Percentiles rank a stretch among this genome's conserved stretches.
phyloP scores from a whole-genome alignment of 2,888 invertebrate species.

The Melieria omissa region DNA sequence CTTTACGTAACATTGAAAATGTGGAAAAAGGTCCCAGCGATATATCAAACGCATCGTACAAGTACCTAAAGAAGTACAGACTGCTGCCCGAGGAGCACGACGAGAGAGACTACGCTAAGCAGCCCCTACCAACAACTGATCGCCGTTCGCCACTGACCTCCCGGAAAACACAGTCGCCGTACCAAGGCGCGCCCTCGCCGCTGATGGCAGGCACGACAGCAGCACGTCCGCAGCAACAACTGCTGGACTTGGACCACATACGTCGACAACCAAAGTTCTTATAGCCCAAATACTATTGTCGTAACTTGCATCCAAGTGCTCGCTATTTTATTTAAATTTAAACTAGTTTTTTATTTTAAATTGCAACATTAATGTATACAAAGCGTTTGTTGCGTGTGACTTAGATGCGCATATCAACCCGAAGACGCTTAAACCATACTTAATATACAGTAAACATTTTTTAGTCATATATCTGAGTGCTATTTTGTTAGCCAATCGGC shows the following conservation, averaged over 20 bases:
- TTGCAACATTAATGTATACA: no score
- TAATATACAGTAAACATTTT: no score
- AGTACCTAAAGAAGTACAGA: conserved; percentile 61
- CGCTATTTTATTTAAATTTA: no score
- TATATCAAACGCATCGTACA: conserved; percentile 63
- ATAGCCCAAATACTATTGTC: conserved; percentile 35
- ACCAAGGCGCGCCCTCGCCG: conserved; percentile 41
- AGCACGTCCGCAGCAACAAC: conserved; percentile 37
- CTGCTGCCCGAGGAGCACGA: conserved; percentile 56
- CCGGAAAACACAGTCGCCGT: conserved; percentile 40
- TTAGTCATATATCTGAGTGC: background rate
- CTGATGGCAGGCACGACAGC: conserved; percentile 24
- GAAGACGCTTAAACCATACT: no score
- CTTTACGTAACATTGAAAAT: conserved; percentile 54
- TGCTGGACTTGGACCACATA: conserved; percentile 60
- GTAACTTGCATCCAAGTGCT: no score
- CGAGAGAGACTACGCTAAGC: conserved; percentile 35
- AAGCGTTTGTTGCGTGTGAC: no score
- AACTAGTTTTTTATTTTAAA: no score
- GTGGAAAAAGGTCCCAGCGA: conserved; percentile 54
- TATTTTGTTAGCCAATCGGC: conserved; percentile 59
- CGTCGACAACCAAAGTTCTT: conserved; percentile 61
- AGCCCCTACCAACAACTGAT: background rate
- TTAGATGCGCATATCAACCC: no score
- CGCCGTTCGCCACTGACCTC: conserved; percentile 23